These are phyloP conservation scores for Ambastaia sidthimunki DNA, from an alignment of 2,797 vertebrate genomes.

Conservation along the genomic window DNA sequence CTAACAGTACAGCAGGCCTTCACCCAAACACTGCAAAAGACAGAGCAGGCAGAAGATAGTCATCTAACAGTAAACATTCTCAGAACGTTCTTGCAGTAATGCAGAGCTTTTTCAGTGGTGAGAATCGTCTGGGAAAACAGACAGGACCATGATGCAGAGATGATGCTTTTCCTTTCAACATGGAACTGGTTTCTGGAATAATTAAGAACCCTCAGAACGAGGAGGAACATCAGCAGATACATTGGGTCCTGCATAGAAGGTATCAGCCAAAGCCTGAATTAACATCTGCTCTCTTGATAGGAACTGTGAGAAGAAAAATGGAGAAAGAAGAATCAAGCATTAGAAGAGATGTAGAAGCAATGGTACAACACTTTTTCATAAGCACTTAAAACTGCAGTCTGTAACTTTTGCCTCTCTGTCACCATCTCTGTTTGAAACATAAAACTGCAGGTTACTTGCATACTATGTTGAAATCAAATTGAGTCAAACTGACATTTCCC, in stretches of 20 bases:
- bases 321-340: slow-evolving; percentile 12
- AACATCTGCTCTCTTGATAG: slow-evolving; percentile 38
- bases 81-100: too few relatives aligned
- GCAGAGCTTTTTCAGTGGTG: too few relatives aligned
- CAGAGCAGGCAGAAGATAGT: too few relatives aligned
- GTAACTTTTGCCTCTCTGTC: too few relatives aligned
- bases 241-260: slow-evolving; percentile 6
- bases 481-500: too few relatives aligned
- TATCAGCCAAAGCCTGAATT: slow-evolving; percentile 23
- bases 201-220: slow-evolving; percentile 26
- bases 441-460: too few relatives aligned
- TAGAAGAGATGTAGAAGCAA: background rate
- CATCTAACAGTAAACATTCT: too few relatives aligned
- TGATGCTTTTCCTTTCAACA: slow-evolving; percentile 20
- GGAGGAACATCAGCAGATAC: slow-evolving; percentile 36
- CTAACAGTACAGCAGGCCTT: slow-evolving; percentile 1
- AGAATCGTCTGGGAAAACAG: background rate
- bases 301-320: background rate
- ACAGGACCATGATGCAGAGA: slow-evolving; percentile 20
- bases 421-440: too few relatives aligned
- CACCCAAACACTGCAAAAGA: background rate
- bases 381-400: too few relatives aligned
- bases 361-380: background rate
- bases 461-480: too few relatives aligned
- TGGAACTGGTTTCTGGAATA: slow-evolving; percentile 19